phyloP scores from a whole-genome alignment of 1,140 invertebrate genomes.

The Branchinecta lynchi region DNA sequence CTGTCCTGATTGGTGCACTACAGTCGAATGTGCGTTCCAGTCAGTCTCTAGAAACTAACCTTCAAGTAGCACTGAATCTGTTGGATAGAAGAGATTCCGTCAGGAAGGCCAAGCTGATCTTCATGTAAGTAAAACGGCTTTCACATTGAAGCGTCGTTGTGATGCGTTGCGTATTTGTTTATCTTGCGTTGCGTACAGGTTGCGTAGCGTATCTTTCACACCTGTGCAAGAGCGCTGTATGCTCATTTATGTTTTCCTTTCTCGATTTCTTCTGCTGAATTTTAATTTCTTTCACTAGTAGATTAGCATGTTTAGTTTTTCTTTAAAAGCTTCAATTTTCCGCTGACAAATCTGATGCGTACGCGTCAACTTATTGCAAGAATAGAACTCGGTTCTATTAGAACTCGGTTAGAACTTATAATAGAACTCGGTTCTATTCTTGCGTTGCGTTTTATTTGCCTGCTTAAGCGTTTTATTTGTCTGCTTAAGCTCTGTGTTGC shows the following conservation, averaged over 20 bases:
- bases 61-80: neutral
- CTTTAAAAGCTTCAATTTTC: too few species aligned
- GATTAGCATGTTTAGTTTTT: too few species aligned
- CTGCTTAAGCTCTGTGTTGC: neutral
- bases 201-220: too few species aligned
- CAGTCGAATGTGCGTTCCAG: neutral
- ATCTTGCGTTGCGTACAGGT: too few species aligned
- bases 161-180: too few species aligned
- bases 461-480: neutral
- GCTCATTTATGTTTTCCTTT: too few species aligned
- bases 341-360: neutral
- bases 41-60: neutral
- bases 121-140: conserved; percentile 7
- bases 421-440: too few species aligned
- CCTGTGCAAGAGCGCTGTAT: too few species aligned
- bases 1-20: neutral
- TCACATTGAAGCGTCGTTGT: too few species aligned
- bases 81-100: neutral
- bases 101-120: neutral
- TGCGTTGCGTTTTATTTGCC: too few species aligned
- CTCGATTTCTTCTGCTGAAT: too few species aligned
- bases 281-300: too few species aligned
- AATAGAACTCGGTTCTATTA: neutral
- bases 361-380: neutral
- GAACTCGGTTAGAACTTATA: neutral